Conservation (phyloP, 30 jellyfish, hydroid and myxozoan species). For the Cassiopea andromeda region DNA sequence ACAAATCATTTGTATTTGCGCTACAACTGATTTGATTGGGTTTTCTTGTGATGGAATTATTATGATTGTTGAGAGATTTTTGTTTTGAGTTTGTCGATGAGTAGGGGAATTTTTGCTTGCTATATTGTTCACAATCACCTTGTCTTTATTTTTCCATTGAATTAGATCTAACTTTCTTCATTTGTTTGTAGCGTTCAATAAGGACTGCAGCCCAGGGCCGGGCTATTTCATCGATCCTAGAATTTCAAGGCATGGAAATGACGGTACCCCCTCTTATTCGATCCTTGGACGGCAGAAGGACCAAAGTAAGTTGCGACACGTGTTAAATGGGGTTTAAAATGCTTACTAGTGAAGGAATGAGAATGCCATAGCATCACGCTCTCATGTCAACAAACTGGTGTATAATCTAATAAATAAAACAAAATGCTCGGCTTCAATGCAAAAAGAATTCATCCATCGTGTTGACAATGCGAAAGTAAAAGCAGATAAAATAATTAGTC, state of each 20-base stretch:
- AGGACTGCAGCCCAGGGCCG: slow-evolving; percentile 99
- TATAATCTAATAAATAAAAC: no score
- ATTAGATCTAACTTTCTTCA: neutral
- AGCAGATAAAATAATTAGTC: neutral
- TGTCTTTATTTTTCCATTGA: neutral
- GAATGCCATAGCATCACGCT: no score
- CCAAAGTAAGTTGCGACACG: slow-evolving; percentile 73
- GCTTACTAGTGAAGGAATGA: neutral
- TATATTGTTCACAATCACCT: no score
- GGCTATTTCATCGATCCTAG: slow-evolving; percentile 90
- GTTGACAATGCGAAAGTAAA: neutral
- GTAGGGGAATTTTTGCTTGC: no score
- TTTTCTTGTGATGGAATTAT: no score
- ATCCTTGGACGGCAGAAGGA: slow-evolving; percentile 94
- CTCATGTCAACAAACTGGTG: no score
- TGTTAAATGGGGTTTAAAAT: no score
- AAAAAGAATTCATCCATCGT: neutral
- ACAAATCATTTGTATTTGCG: no score
- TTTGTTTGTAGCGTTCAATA: slow-evolving; percentile 76
- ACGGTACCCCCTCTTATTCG: slow-evolving; percentile 96
- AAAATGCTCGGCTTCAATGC: no score
- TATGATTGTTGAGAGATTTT: no score
- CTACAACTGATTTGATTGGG: no score
- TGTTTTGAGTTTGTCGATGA: no score
- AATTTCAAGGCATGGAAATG: slow-evolving; percentile 88